Evolutionary conservation across 2,113 vertebrate species (phyloP).

Genomic region (Equus przewalskii): DNA sequence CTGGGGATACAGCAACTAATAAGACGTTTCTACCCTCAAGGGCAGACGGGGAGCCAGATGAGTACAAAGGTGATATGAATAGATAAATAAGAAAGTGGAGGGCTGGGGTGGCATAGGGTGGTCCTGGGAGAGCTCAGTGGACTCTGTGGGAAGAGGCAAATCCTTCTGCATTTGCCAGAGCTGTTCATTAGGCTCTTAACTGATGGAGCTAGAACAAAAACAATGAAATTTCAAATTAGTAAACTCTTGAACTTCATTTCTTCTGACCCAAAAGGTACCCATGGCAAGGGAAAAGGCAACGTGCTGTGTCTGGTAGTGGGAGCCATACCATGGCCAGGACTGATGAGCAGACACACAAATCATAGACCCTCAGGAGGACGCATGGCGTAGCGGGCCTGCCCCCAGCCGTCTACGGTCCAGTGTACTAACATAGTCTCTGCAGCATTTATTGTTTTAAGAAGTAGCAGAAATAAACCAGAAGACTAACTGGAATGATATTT

Average conservation of each 20-base stretch:
- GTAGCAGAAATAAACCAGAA: background rate
- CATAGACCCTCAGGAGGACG: background rate
- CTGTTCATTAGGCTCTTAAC: background rate
- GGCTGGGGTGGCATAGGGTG: background rate
- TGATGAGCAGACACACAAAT: background rate
- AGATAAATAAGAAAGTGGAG: background rate
- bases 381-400: background rate
- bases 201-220: background rate
- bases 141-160: background rate
- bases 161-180: constrained; percentile 17
- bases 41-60: constrained; percentile 9
- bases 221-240: background rate
- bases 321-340: background rate
- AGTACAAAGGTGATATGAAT: background rate
- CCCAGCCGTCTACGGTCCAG: rapidly evolving
- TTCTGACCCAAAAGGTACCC: background rate
- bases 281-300: background rate
- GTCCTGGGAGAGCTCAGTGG: background rate
- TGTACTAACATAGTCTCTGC: background rate
- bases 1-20: background rate
- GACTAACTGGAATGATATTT: background rate
- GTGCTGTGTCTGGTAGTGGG: background rate
- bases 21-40: background rate
- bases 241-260: constrained; percentile 10
- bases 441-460: background rate